Evolutionary conservation across 1,140 invertebrate species (phyloP), one percentile per base, ranked within the genome.

Genomic region (Teleogryllus occipitalis): DNA sequence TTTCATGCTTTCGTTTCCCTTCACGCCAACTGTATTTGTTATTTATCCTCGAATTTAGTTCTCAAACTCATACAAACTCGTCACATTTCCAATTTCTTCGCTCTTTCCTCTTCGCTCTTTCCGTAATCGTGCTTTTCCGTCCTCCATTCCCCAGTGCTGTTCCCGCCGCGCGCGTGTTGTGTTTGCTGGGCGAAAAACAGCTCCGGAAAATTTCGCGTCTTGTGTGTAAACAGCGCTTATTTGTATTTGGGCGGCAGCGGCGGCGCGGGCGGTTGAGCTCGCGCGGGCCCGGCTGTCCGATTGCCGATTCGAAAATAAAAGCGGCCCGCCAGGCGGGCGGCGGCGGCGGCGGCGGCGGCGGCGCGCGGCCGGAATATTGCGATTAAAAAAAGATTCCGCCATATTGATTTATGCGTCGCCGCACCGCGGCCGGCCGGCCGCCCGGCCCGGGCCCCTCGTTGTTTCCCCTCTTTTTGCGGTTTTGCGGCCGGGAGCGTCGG

Each of bases 231-330:
- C 21, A 47, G 10, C n/a, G 74, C n/a, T 54, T 82, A 18, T 82
- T 83, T 48, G 83, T 77, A 82, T 84, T 81, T 74, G 27, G 27
- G 27, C 27, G 27, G 27, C 27, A 39, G 84, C 47, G 82, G 85
- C 80, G 85, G 72, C 80, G 83, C 83, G n/a, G n/a, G 81, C 82
- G 86, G 76, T 85, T 85, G 84, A 83, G 87, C 84, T 85, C 82
- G 89, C 86, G 82, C 89, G 84, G 82, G 88, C 84, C 54, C 2
- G 2, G 18, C 10, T 10, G 54, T 10, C 18, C 18, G 54, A 65
- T 14, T 18, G 54, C 54, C 18, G 54, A 10, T 65, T 18, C 54
- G 10, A 18, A 65, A 65, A 18, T 65, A 18, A 65, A 65, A 65
- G 54, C 10, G 54, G 10, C 7, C 54, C 18, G 54, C 18, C 54